Base-by-base conservation (phyloP, 2,797 vertebrate species). In the Oreochromis mossambicus region DNA sequence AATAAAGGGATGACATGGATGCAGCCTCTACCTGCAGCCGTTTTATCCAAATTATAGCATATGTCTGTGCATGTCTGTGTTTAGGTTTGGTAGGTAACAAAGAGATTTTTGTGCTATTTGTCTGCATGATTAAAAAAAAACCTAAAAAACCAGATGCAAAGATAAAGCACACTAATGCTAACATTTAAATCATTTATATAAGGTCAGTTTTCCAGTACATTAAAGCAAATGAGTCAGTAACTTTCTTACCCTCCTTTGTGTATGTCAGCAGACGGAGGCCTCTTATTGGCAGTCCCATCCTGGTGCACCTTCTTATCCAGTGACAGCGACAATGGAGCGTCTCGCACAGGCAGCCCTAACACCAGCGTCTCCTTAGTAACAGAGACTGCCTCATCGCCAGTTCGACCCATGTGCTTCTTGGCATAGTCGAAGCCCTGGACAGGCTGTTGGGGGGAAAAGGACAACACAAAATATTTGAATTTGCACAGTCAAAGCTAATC, bases 381-480 rank as follows among this genome's bases (percentile, higher is more conserved):
- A 1, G 98, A 97, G 68, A 97, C 83, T 46, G 97, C 92, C 55
- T 99, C 98, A n/a, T 98, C 98, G 34, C 98, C 98, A 38, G 97
- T 96, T 82, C 98, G 98, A 48, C 98, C 98, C 93, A 99, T 96
- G 94, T 99, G 98, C 90, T 99, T 97, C 94, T 99, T 99, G 91
- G 98, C 98, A 10, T 99, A 99, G 91, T 99, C 98, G 83, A 99
- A 99, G 46, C 98, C 98, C 96, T 99, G 98, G 32, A 99, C 98
- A 5, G 98, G 98, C 98, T 99, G 94, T 14, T 70, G 80, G 21
- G 11, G 6, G 12, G 77, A 0, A 84, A 26, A 87, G 2, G 19
- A 58, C 2, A 2, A 86, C n/a, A 70, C 29, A 81, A 4, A 4
- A 79, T 52, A 24, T 21, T 48, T n/a, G 24, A 32, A 55, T 17